Conservation (phyloP, 2,797 vertebrate species). For the Eospalax fontanierii region DNA sequence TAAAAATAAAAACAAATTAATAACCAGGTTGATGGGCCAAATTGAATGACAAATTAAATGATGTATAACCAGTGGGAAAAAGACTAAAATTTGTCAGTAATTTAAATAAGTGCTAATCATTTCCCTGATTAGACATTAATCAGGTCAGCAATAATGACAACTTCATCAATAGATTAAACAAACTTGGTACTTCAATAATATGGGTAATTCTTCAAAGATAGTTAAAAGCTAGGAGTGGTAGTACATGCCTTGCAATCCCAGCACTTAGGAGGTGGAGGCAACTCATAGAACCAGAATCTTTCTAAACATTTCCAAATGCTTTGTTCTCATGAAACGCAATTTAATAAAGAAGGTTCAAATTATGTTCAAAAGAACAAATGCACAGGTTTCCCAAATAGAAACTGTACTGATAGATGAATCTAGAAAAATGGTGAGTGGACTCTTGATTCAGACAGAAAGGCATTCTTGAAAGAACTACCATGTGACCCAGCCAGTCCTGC, state of each 20-base stretch:
- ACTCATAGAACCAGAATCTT: background rate
- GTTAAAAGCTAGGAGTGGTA: background rate
- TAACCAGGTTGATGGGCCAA: background rate
- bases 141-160: constrained; percentile 17
- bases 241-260: too few relatives aligned
- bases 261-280: background rate
- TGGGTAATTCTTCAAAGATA: background rate
- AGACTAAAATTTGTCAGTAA: background rate
- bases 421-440: background rate
- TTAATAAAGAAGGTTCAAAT: background rate
- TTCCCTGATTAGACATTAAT: constrained; percentile 12
- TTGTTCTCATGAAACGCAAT: constrained; percentile 50
- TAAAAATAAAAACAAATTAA: constrained; percentile 30
- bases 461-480: background rate
- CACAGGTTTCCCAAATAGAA: constrained; percentile 42
- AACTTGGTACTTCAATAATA: constrained; percentile 27
- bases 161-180: constrained; percentile 22
- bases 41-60: background rate
- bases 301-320: constrained; percentile 46
- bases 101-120: constrained; percentile 17
- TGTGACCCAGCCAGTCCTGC: background rate
- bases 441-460: background rate
- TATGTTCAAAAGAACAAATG: constrained; percentile 37
- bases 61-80: background rate
- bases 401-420: background rate